A percentile compares a stretch with the other conserved stretches of the same genome.
Evolutionary conservation across 2,113 vertebrate genomes (phyloP).

Genomic region (Platysteira castanea): DNA sequence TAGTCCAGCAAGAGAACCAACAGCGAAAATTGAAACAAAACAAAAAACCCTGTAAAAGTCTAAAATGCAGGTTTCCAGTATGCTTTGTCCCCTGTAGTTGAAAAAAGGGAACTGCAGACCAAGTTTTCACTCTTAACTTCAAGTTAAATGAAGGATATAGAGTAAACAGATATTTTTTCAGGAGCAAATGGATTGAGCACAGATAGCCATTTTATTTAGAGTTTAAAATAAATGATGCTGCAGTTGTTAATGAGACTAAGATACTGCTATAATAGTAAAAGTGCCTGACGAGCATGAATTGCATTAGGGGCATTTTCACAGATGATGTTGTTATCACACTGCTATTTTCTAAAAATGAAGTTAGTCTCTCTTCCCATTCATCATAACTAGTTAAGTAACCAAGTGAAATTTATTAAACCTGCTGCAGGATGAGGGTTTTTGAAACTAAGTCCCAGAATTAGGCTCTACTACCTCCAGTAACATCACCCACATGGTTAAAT

Average conservation of each 20-base stretch:
- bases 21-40: background rate
- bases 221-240: background rate
- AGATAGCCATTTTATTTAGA: background rate
- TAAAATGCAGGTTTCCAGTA: background rate
- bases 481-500: background rate
- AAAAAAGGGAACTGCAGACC: background rate
- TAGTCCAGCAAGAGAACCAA: background rate
- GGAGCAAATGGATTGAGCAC: background rate
- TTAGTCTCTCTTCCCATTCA: slow-evolving; percentile 21
- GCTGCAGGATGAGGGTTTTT: background rate
- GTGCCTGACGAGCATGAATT: background rate
- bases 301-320: background rate
- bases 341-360: slow-evolving; percentile 33
- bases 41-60: background rate
- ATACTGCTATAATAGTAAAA: background rate
- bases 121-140: background rate
- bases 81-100: background rate
- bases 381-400: slow-evolving; percentile 27
- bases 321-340: background rate
- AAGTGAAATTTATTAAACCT: slow-evolving; percentile 43
- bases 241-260: background rate
- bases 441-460: slow-evolving; percentile 14
- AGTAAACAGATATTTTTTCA: background rate
- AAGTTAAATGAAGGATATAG: background rate
- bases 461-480: background rate